Percentiles rank a stretch among this genome's conserved stretches.
These are phyloP conservation scores for Hemitrygon akajei DNA, from an alignment of 2,797 vertebrate genomes.

Conservation along the genomic window DNA sequence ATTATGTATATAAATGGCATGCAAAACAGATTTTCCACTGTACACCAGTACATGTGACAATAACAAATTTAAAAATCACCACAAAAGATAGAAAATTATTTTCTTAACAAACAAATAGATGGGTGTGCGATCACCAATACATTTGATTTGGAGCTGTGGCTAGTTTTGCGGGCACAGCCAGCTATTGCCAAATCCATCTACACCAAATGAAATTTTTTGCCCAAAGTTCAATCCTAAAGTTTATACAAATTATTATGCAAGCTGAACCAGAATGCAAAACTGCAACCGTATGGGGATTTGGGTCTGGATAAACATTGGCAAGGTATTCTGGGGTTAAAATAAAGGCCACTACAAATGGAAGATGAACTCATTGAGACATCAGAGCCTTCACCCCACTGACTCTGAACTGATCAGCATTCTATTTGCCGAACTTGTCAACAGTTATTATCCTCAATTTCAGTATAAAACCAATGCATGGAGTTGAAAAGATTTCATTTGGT, in stretches of 20 bases:
- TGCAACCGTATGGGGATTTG: neutral
- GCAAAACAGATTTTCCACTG: too few relatives aligned
- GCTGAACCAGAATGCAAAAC: neutral
- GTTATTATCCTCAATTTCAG: neutral
- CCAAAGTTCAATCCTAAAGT: neutral
- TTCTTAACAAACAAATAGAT: neutral
- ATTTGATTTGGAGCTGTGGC: neutral
- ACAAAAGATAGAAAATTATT: too few relatives aligned
- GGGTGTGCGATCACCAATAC: too few relatives aligned
- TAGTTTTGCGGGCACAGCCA: neutral
- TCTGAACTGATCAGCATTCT: too few relatives aligned
- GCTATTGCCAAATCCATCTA: neutral
- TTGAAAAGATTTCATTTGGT: neutral
- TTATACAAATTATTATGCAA: neutral
- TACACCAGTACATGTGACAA: too few relatives aligned
- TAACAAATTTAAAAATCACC: too few relatives aligned
- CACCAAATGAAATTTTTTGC: neutral
- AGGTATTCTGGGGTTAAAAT: neutral
- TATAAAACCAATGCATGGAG: neutral
- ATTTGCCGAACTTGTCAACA: neutral
- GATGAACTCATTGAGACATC: too few relatives aligned
- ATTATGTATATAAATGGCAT: too few relatives aligned
- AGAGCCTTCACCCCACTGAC: too few relatives aligned
- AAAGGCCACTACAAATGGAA: neutral
- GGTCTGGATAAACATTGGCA: neutral